Evolutionary conservation across 2,797 vertebrate genomes (phyloP).

Genomic region (Hyperoplus lanceolatus): DNA sequence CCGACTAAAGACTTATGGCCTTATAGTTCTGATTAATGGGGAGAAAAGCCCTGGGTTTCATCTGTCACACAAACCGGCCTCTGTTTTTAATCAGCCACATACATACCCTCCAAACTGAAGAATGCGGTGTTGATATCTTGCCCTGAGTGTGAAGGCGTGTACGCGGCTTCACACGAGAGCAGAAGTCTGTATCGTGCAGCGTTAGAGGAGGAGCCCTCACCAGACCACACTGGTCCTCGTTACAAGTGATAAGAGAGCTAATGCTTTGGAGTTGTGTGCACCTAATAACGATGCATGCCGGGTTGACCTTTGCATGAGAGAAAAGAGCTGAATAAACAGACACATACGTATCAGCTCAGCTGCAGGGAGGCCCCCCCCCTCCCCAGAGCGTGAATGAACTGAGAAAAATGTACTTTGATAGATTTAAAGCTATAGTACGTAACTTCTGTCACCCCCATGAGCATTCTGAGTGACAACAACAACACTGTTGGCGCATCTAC

Average conservation of each 20-base stretch:
- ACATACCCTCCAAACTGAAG: slow-evolving; percentile 41
- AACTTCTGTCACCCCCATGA: no score
- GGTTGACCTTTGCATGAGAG: slow-evolving; percentile 49
- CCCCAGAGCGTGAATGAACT: background rate
- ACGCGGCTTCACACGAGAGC: slow-evolving; percentile 5
- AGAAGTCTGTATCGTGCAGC: slow-evolving; percentile 15
- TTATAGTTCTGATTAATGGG: slow-evolving; percentile 46
- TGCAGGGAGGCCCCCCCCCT: background rate
- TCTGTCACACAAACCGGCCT: slow-evolving; percentile 40
- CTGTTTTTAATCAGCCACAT: slow-evolving; percentile 64
- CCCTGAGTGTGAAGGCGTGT: slow-evolving; percentile 5
- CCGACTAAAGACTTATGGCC: slow-evolving; percentile 10
- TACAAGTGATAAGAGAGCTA: slow-evolving; percentile 39
- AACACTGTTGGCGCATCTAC: no score
- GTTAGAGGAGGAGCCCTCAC: slow-evolving; percentile 10
- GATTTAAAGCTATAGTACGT: background rate
- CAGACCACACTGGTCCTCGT: slow-evolving; percentile 28
- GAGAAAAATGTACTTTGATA: background rate
- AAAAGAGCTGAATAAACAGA: slow-evolving; percentile 42
- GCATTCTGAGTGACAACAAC: no score
- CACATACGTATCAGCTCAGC: slow-evolving; percentile 30
- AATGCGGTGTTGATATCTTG: slow-evolving; percentile 48
- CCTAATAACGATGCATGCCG: slow-evolving; percentile 18
- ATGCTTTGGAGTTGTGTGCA: slow-evolving; percentile 12
- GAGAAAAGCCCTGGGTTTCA: slow-evolving; percentile 52